Conservation (phyloP, 2,113 vertebrate genomes). For the Nettapus auritus region DNA sequence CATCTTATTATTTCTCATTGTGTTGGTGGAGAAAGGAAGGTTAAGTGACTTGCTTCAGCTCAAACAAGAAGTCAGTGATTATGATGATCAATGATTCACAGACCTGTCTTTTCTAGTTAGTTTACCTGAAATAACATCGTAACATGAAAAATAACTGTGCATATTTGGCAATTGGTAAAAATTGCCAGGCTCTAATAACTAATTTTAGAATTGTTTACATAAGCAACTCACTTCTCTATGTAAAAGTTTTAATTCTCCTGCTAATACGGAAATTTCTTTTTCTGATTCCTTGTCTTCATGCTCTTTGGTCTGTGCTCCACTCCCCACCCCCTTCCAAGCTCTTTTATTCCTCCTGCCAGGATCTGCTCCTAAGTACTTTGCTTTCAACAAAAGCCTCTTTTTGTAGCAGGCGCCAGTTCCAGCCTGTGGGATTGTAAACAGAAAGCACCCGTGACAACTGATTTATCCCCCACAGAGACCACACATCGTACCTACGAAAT, state of each 20-base stretch:
- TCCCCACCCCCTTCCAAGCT: not conserved
- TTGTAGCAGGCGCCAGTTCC: constrained; percentile 5
- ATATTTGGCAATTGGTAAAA: not conserved
- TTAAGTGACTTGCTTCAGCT: not conserved
- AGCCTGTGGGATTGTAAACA: constrained; percentile 5
- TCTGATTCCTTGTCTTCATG: not conserved
- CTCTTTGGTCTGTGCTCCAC: not conserved
- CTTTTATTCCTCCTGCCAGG: constrained; percentile 1
- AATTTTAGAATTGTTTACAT: not conserved
- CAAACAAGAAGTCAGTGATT: not conserved
- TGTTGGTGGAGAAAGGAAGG: not conserved
- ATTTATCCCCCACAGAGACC: constrained; percentile 22
- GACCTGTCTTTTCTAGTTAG: not conserved
- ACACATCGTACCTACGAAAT: not conserved
- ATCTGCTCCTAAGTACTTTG: constrained; percentile 35
- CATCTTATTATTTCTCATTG: not conserved
- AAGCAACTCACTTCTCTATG: not conserved
- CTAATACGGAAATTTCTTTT: not conserved
- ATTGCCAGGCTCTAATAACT: not conserved
- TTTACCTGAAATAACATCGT: not conserved
- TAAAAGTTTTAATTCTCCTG: not conserved
- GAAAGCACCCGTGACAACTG: constrained; percentile 34
- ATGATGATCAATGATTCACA: not conserved
- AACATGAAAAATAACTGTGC: not conserved
- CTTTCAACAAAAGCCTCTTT: constrained; percentile 32